Evolutionary conservation across 1,140 invertebrate genomes (phyloP).

Genomic region (Glossosoma conforme): DNA sequence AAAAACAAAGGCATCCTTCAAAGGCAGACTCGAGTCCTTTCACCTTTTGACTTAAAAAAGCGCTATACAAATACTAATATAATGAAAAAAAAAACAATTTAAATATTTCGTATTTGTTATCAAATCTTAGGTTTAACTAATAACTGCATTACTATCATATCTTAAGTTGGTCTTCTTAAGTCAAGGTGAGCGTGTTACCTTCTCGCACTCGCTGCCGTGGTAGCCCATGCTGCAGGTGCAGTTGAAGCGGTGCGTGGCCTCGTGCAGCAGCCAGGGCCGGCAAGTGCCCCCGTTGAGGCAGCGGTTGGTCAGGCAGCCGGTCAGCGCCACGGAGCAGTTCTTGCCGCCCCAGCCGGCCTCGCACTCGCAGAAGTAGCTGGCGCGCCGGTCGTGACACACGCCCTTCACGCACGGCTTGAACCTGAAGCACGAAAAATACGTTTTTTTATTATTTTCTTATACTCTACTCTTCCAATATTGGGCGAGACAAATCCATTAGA

Average conservation of each 20-base stretch:
- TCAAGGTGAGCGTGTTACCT: constrained; percentile 49
- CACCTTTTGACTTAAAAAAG: too few relatives aligned
- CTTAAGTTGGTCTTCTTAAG: too few relatives aligned
- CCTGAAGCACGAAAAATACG: constrained; percentile 31
- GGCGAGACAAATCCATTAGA: too few relatives aligned
- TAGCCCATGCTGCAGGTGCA: constrained; percentile 79
- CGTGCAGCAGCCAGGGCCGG: constrained; percentile 69
- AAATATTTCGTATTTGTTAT: too few relatives aligned
- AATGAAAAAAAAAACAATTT: too few relatives aligned
- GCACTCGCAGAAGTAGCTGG: constrained; percentile 79
- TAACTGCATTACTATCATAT: too few relatives aligned
- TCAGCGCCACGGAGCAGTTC: constrained; percentile 81
- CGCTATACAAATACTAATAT: too few relatives aligned
- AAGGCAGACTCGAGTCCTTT: too few relatives aligned
- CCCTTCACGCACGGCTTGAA: constrained; percentile 73
- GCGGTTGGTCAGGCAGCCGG: constrained; percentile 64
- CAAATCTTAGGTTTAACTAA: too few relatives aligned
- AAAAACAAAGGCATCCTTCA: too few relatives aligned
- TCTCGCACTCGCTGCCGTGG: constrained; percentile 71
- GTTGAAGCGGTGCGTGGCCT: constrained; percentile 76
- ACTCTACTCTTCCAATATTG: not conserved
- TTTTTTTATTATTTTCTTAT: not conserved
- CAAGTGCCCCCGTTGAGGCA: constrained; percentile 85
- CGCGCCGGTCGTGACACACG: constrained; percentile 68
- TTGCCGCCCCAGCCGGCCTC: constrained; percentile 78